Base-by-base conservation (phyloP, 2,113 vertebrate genomes). In the Atherinomorus stipes region DNA sequence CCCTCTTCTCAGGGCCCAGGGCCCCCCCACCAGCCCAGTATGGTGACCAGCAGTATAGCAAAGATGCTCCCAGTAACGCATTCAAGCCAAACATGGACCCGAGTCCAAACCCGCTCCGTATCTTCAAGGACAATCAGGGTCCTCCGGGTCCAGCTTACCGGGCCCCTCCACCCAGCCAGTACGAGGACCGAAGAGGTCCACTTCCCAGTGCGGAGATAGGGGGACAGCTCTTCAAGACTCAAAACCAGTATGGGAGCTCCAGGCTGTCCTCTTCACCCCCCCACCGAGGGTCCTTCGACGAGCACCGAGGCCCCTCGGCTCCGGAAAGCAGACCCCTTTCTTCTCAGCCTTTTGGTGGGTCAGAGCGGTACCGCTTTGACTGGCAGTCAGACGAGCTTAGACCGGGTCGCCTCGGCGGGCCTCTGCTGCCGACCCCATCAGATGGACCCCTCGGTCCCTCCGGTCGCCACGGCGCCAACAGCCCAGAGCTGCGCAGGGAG, bases 231-330 rank as follows among this genome's bases (percentile, higher is more conserved):
- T 93, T 93, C 74, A 95, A 21, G 80, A 87, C 89, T 25, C 90
- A 51, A 77, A 94, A 73, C 76, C 93, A 91, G 66, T 99, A 95
- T 78, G 94, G 93, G 57, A 91, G 93, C 38, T 94, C 96, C 71
- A 89, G 95, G 85, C 92, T 91, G 11, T 93, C 92, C 19, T 84
- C 94, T 28, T 86, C 91, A 52, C 93, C 94, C 47, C 89, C 88
- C 9, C 95, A 96, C 69, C 90, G 96, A 82, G 94, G 95, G 23
- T 94, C 95, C 71, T 98, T 96, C 83, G 95, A 98, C 8, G 97
- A 98, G 10, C 94, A 92, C 56, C 87, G 96, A 66, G 95, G 92
- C 2, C 87, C 84, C 42, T 91, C 90, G 18, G 91, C 94, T 22
- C 94, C 93, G 71, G 95, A 95, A n/a, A 94, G 90, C 58, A 91